A percentile compares a stretch with the other conserved stretches of the same genome.
phyloP scores from a whole-genome alignment of 2,888 invertebrate species.

The Drosophila suboccidentalis region DNA sequence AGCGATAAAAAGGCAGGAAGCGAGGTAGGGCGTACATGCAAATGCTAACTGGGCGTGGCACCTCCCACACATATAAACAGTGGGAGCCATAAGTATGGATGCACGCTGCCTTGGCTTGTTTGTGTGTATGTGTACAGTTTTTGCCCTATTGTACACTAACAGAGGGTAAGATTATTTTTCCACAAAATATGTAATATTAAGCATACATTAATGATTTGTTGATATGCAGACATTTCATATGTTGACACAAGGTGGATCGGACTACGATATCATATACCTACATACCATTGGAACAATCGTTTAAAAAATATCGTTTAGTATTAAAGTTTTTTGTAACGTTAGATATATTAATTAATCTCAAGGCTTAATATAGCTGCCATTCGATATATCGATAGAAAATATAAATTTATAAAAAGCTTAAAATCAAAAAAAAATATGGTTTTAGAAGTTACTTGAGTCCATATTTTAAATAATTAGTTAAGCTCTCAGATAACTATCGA shows the following conservation, averaged over 20 bases:
- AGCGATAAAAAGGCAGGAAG: not conserved
- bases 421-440: too few species aligned
- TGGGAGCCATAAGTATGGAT: slow-evolving; percentile 4
- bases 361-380: not conserved
- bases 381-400: not conserved
- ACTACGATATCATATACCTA: too few species aligned
- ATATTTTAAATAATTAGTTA: too few species aligned
- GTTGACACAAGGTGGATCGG: too few species aligned
- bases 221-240: too few species aligned
- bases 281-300: too few species aligned
- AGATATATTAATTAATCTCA: not conserved
- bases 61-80: slow-evolving; percentile 7
- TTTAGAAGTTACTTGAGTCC: too few species aligned
- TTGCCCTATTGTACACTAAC: not conserved
- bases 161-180: not conserved
- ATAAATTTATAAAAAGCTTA: not conserved
- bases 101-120: slow-evolving; percentile 12
- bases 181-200: not conserved
- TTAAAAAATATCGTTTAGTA: too few species aligned
- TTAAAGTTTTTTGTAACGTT: not conserved
- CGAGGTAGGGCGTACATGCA: slow-evolving; percentile 44
- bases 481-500: too few species aligned
- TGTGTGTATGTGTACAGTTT: slow-evolving; percentile 11
- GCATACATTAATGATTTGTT: too few species aligned
- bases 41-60: slow-evolving; percentile 60